Evolutionary conservation across 2,797 vertebrate genomes (phyloP).

Genomic region (Delichon dasypus): DNA sequence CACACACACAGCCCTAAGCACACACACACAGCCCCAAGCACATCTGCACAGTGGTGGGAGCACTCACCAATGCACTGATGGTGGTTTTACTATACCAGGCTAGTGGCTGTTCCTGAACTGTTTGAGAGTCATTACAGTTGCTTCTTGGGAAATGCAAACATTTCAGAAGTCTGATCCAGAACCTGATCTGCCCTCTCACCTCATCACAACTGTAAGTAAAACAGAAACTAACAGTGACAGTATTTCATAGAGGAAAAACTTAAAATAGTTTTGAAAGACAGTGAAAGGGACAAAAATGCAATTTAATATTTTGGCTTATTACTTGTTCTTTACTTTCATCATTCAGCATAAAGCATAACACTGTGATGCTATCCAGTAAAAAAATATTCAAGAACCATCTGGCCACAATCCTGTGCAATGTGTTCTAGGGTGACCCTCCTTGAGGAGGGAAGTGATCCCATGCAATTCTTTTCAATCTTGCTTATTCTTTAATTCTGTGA

Average conservation of each 20-base stretch:
- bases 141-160: background rate
- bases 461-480: background rate
- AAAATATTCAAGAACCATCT: background rate
- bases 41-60: background rate
- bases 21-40: background rate
- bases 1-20: background rate
- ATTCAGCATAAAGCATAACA: background rate
- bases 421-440: background rate
- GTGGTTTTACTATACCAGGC: accelerated
- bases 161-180: background rate
- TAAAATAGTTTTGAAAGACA: background rate
- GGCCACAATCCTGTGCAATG: background rate
- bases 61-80: accelerated
- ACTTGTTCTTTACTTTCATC: background rate
- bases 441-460: background rate
- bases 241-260: background rate
- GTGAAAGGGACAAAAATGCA: background rate
- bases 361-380: background rate
- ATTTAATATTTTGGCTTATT: background rate
- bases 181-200: background rate
- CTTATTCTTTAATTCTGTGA: background rate
- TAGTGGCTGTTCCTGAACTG: background rate
- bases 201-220: background rate
- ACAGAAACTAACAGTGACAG: background rate
- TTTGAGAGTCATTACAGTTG: background rate